Base-by-base conservation (phyloP, 1,140 invertebrate species). In the Aphaenogaster ashmeadi region DNA sequence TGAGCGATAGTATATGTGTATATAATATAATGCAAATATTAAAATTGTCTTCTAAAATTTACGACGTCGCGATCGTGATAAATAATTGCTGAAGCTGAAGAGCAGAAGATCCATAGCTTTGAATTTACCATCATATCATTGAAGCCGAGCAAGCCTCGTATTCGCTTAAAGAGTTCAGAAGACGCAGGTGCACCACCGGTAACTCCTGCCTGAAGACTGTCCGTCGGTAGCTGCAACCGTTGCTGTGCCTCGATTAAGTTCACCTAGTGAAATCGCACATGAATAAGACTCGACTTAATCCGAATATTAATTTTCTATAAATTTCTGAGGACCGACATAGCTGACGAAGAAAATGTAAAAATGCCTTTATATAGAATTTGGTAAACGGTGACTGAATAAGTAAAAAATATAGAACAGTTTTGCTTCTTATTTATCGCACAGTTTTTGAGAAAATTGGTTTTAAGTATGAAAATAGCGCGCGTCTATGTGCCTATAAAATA, bases 121-220 rank as follows among this genome's bases (percentile, higher is more conserved):
- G 8, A 72, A 60, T 71, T 93, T 93, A 97, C 96, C 92, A 94
- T 95, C 0, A 97, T 95, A 1, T 95, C 90, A 18, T 96, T 89
- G 13, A 96, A 91, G 2, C 91, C 83, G 0, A 97, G 92, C n/a
- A 95, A 87, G 44, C 96, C 93, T 33, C 96, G 94, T 38, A 98
- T 96, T 84, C 97, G 96, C 87, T 95, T 96, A 38, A 98, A 97
- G 0, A 99, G 95, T 88, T 97, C 95, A 0, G 97, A 97, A 3
- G 98, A 97, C 85, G 97, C 97, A 0, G 97, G 96, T 0, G 98
- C 97, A 8, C 98, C 98, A 15, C 97, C 98, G 0, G 97, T 97
- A 0, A 98, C 89, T 13, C 97, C 98, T 64, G 97, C 95, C 75
- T 96, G 94, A 4, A 97, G 90, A 0, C 91, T 94, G 1, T 96